These are phyloP conservation scores for Chaitophorus viminalis DNA, from an alignment of 2,888 invertebrate species.

Conservation along the genomic window DNA sequence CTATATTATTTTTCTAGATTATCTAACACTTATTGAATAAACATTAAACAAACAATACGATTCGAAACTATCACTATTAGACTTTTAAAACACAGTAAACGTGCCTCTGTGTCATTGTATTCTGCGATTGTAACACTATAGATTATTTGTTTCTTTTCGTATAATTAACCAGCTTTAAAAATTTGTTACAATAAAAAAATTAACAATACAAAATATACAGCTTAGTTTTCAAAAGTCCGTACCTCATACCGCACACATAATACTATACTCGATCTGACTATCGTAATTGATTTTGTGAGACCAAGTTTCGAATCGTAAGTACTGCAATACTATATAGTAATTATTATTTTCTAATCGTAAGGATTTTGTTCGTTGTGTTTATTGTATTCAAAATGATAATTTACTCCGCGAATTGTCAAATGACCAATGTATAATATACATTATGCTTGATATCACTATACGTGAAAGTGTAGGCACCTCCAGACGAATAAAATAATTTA, in stretches of 20 bases:
- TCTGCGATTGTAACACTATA: background rate
- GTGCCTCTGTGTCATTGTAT: background rate
- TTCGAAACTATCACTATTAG: constrained; percentile 28
- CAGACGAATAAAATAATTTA: background rate
- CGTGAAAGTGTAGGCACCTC: too few relatives aligned
- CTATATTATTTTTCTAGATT: constrained; percentile 49
- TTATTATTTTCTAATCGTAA: background rate
- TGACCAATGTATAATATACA: too few relatives aligned
- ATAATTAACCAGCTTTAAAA: background rate
- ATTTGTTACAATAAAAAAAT: background rate
- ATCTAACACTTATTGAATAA: constrained; percentile 46
- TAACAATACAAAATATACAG: background rate
- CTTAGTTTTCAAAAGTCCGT: background rate
- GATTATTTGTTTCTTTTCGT: background rate
- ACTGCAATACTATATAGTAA: background rate
- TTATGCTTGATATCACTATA: too few relatives aligned
- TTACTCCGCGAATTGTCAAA: background rate
- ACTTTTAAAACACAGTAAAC: background rate
- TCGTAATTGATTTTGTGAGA: background rate
- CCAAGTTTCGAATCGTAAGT: background rate
- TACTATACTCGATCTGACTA: background rate
- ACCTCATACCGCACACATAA: background rate
- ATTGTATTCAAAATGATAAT: background rate
- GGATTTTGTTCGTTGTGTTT: background rate
- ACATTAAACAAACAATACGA: constrained; percentile 48